Base-by-base conservation (phyloP, 2,888 invertebrate genomes). In the Ochropleura leucogaster region DNA sequence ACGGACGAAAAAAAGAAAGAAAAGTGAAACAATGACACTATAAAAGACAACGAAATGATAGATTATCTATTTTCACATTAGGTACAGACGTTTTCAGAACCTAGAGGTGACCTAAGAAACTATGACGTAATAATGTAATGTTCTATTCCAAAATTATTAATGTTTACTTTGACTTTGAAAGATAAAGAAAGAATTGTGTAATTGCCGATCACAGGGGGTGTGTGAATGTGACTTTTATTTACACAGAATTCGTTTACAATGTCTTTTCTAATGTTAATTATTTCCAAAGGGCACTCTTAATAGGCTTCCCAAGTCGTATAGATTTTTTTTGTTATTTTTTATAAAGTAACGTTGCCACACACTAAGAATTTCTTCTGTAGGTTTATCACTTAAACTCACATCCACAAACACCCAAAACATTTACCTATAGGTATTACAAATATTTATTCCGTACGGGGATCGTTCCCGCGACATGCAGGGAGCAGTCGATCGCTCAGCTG, bases 11-110 rank as follows among this genome's bases (percentile, higher is more conserved):
- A 57, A 55, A 47, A 16, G n/a, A n/a, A 3, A 30, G 1, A 16
- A 51, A 59, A 44, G 5, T 42, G 12, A 46, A 62, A 46, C 4
- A 20, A 18, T 8, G 4, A 75, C n/a, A 64, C 57, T 30, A 40
- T 30, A 49, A 42, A 67, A 70, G 16, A 49, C 44, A 44, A n/a
- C n/a, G 20, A 66, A 47, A 70, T 69, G 47, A 77, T 66, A 70
- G 18, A 70, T 70, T 42, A 75, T 74, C 46, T 53, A 53, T 60
- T 74, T 70, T 53, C 12, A 62, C 51, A 63, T 40, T 47, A 40
- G 59, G 0, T 1, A 0, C 16, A 42, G 10, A 51, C 69, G n/a
- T 75, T 76, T 40, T 44, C 18, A 14, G 14, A 64, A 57, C 18
- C 4, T 20, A 30, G 0, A 20, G 64, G 68, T 65, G 51, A 68